Percentiles rank a stretch among this genome's conserved stretches.
These are phyloP conservation scores for Drepana falcataria DNA, from an alignment of 2,888 invertebrate species.

Conservation along the genomic window DNA sequence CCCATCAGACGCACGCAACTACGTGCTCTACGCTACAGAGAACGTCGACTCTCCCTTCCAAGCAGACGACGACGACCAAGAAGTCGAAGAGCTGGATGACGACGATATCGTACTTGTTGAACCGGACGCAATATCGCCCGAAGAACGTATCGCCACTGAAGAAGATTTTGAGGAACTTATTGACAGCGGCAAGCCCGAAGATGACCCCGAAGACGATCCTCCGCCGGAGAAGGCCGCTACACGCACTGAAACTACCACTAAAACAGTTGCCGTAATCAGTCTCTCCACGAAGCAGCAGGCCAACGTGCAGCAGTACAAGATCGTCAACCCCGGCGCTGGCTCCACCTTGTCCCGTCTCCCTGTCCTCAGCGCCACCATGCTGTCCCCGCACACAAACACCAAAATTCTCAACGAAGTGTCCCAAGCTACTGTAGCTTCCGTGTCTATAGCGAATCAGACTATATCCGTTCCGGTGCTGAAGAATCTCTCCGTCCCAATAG, in stretches of 20 bases:
- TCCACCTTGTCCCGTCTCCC: conserved; percentile 56
- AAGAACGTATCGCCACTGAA: conserved; percentile 81
- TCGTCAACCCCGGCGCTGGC: conserved; percentile 51
- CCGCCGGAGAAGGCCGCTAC: conserved; percentile 59
- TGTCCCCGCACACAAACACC: conserved; percentile 62
- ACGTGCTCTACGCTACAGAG: conserved; percentile 81
- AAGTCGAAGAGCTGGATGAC: conserved; percentile 68
- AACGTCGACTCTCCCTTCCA: conserved; percentile 72
- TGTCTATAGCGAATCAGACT: conserved; percentile 73
- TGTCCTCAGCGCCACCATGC: conserved; percentile 50
- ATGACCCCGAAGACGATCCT: conserved; percentile 57
- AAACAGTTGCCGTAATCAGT: conserved; percentile 75
- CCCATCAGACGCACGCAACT: conserved; percentile 79
- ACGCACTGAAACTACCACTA: conserved; percentile 71
- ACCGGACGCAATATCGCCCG: conserved; percentile 78
- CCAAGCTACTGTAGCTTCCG: conserved; percentile 78
- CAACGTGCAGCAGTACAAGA: conserved; percentile 66
- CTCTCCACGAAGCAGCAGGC: conserved; percentile 63
- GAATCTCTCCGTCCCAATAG: conserved; percentile 59
- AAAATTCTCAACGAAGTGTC: conserved; percentile 77
- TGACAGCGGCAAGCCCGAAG: conserved; percentile 80
- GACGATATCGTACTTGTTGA: conserved; percentile 82
- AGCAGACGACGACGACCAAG: conserved; percentile 55
- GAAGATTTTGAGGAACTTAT: conserved; percentile 83
- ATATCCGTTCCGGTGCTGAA: conserved; percentile 72